Base-by-base conservation (phyloP, 2,888 invertebrate genomes). In the Pseudococcus viburni region DNA sequence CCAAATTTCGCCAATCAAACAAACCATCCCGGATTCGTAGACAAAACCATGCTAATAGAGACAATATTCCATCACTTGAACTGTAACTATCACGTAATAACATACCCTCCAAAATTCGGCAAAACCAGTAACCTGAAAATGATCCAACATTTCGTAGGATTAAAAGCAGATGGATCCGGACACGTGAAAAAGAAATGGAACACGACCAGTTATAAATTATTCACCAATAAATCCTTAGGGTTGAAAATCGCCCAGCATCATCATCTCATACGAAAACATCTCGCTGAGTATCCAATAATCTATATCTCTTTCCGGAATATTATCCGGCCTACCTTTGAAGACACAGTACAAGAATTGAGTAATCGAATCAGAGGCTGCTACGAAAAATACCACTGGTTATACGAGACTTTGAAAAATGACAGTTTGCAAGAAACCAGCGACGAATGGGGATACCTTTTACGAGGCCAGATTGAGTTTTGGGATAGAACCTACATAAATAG, bases 81-180 rank as follows among this genome's bases (percentile, higher is more conserved):
- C 17, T 15, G 73, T 17, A 73, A 15, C n/a, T 73, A 73, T 17
- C 73, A 73, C 15, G 33, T 73, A 33, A 15, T 73, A 33, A 73
- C 73, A 17, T 73, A 73, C 17, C 73, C 73, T 12, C 15, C 73
- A 12, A 73, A 73, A 73, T 73, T 73, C 33, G 73, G 73, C 73
- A 73, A 73, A 73, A 73, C 33, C 5, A 33, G 73, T 17, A 73
- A 73, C 15, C 17, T 73, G 5, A 73, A 73, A 33, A 33, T 73
- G 73, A 73, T 73, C 12, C 73, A 33, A 33, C 15, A 17, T 33
- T 73, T 73, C 33, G 73, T 73, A 2, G 73, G 33, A 73, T 19
- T 73, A 33, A 17, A 73, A 33, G 33, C 33, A 7, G 33, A 73
- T 73, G 7, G 15, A 33, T 73, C 4, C 4, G 73, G 33, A 33